A percentile compares a stretch with the other conserved stretches of the same genome.
phyloP scores from a whole-genome alignment of 2,113 vertebrate genomes.

The Scomber colias region DNA sequence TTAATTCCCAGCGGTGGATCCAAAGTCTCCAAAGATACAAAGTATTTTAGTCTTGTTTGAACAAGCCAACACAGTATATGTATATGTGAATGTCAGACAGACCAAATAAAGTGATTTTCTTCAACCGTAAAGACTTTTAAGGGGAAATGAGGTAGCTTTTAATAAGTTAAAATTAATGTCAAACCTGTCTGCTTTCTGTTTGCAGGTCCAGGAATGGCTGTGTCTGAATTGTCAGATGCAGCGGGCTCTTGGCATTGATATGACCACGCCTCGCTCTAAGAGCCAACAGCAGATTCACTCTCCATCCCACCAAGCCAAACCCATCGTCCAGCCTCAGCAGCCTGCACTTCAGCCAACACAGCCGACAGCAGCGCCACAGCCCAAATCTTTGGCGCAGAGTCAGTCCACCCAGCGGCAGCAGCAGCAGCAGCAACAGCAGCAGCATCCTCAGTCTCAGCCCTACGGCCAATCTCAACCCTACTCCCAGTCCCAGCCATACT shows the following conservation, averaged over 20 bases:
- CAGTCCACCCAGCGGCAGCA: slow-evolving; percentile 65
- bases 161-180: slow-evolving; percentile 6
- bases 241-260: slow-evolving; percentile 97
- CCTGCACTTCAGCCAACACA: slow-evolving; percentile 70
- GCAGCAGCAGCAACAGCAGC: slow-evolving; percentile 47
- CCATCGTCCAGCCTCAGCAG: slow-evolving; percentile 78
- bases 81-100: neutral
- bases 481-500: slow-evolving; percentile 54
- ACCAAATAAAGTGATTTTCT: neutral
- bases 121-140: too few relatives aligned
- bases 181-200: slow-evolving; percentile 40
- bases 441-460: slow-evolving; percentile 43
- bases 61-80: neutral
- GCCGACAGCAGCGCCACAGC: slow-evolving; percentile 59
- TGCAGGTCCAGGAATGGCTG: slow-evolving; percentile 97
- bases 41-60: neutral
- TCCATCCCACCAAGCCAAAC: slow-evolving; percentile 87
- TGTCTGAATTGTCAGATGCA: slow-evolving; percentile 99
- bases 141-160: neutral
- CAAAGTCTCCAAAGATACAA: neutral
- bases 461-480: slow-evolving; percentile 22
- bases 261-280: slow-evolving; percentile 96
- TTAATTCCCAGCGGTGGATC: neutral
- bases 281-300: slow-evolving; percentile 97
- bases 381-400: slow-evolving; percentile 73